Base-by-base conservation (phyloP, 2,113 vertebrate species). In the Phrynocephalus versicolor region DNA sequence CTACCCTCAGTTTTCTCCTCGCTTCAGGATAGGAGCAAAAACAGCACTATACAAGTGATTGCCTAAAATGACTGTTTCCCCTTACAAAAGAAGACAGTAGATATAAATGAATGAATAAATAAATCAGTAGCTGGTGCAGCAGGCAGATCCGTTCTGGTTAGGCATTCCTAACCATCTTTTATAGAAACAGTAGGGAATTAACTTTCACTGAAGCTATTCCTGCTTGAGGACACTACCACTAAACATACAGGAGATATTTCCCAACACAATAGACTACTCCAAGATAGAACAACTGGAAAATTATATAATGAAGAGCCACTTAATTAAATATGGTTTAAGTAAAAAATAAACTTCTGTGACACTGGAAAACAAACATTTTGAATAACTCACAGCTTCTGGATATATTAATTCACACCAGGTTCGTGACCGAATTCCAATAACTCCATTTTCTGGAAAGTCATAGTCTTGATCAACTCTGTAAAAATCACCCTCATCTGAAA, bases 381-480 rank as follows among this genome's bases (percentile, higher is more conserved):
- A 88, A 85, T 82, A 90, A 93, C 84, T 87, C 58, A 92, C 90
- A 85, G 92, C 87, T 55, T 77, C 3, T 80, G 79, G 67, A 87
- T 79, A 92, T 15, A 83, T 0, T 0, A 39, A 3, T 90, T 82
- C 91, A 88, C 94, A 95, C 81, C 86, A 94, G 4, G 1, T 84
- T 92, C 90, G 92, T 89, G 79, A 58, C 27, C 15, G 0, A 84
- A 91, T 78, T 72, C 90, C 88, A 78, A 51, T 51, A 90, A 94
- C 81, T 90, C 85, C 73, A 75, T 7, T 67, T 55, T 83, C 10
- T 64, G 92, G 86, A 88, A 95, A 77, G 10, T 89, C 71, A 3
- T 10, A 62, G 21, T 55, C n/a, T 3, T 16, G 13, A 87, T 18
- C 76, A 70, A 90, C 62, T 88, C 75, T 85, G 71, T 0, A 37